Evolutionary conservation across 35 echinoderm and acorn worm species (phyloP).

Genomic region (Heliocidaris tuberculata): DNA sequence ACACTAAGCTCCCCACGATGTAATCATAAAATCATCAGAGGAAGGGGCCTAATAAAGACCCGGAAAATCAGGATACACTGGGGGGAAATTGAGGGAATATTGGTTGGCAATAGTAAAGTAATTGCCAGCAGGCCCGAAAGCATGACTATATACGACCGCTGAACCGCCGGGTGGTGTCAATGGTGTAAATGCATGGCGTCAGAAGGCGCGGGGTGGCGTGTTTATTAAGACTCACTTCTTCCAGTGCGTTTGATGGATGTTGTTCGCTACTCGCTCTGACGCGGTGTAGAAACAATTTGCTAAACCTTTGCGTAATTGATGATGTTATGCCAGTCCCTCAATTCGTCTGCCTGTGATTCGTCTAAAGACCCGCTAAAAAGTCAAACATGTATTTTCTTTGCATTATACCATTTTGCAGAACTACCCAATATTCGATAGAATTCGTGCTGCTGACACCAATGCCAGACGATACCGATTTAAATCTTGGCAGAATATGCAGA

Average conservation of each 20-base stretch:
- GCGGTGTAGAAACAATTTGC: slow-evolving; percentile 1
- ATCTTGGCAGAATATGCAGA: neutral
- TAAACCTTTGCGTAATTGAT: slow-evolving; percentile 13
- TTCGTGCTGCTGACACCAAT: neutral
- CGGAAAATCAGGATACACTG: slow-evolving; percentile 9
- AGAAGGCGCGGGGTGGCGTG: neutral
- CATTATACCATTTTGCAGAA: neutral
- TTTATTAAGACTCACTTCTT: neutral
- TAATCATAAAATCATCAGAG: neutral
- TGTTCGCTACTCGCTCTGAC: neutral
- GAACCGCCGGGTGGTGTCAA: neutral
- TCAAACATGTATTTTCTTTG: neutral
- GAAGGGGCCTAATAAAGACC: neutral
- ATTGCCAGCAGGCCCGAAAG: neutral
- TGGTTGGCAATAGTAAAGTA: slow-evolving; percentile 1
- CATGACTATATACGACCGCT: neutral
- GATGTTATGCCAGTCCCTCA: neutral
- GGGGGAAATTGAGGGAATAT: neutral
- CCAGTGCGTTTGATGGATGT: neutral
- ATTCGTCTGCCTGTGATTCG: neutral
- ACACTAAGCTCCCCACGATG: neutral
- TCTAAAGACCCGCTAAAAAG: neutral
- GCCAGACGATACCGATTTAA: neutral
- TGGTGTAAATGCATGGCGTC: neutral
- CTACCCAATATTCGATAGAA: neutral